Percentiles rank a stretch among this genome's conserved stretches.
Evolutionary conservation across 1,140 invertebrate genomes (phyloP).

Genomic region (Dolichoris vasculosae): DNA sequence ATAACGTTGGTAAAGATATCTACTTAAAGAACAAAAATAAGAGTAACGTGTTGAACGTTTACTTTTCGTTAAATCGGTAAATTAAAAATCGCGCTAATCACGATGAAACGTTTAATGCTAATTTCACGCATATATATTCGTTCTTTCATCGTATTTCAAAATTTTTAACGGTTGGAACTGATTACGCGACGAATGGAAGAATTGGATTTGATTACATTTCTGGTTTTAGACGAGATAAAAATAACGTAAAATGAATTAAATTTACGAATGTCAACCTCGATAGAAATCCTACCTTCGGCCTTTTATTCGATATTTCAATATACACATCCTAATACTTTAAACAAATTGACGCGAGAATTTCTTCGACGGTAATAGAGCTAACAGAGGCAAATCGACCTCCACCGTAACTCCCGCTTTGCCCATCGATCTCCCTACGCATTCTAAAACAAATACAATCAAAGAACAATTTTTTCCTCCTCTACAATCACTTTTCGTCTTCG

Average conservation of each 20-base stretch:
- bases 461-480: conserved; percentile 41
- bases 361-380: background rate
- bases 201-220: background rate
- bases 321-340: conserved; percentile 16
- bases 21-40: background rate
- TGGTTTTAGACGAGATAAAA: background rate
- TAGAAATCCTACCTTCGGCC: too few species aligned
- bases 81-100: too few species aligned
- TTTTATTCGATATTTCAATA: background rate
- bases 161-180: background rate
- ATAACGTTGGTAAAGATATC: background rate
- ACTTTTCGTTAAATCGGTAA: too few species aligned
- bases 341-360: conserved; percentile 4
- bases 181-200: background rate
- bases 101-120: too few species aligned
- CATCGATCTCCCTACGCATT: background rate
- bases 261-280: background rate
- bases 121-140: too few species aligned
- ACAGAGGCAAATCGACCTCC: conserved; percentile 18
- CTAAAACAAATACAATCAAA: conserved; percentile 52
- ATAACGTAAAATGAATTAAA: background rate
- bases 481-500: background rate
- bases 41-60: too few species aligned
- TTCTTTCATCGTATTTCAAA: too few species aligned
- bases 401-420: background rate